Evolutionary conservation across 2,888 invertebrate species (phyloP).

Genomic region (Melikaiella ostensackeni): DNA sequence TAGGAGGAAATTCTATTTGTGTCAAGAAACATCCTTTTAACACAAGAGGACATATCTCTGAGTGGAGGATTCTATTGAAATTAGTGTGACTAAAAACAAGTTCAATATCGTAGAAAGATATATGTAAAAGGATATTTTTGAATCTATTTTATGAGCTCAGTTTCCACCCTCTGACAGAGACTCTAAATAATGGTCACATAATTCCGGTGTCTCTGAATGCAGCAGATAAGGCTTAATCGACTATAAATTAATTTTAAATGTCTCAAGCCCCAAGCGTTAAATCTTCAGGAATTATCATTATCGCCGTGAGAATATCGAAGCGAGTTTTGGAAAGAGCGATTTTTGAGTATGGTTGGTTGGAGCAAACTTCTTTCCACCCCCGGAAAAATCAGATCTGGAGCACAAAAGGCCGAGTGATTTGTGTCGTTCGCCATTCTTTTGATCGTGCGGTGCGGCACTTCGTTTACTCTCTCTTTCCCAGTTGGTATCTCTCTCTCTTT

Average conservation of each 20-base stretch:
- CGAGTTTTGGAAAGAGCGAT: slow-evolving; percentile 6
- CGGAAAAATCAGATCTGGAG: slow-evolving; percentile 59
- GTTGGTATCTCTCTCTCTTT: slow-evolving; percentile 49
- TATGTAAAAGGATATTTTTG: no score
- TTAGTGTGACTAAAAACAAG: background rate
- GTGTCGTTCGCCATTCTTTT: slow-evolving; percentile 74
- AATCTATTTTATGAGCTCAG: background rate
- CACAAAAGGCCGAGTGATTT: slow-evolving; percentile 74
- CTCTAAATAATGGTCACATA: slow-evolving; percentile 22
- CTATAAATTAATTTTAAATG: slow-evolving; percentile 36
- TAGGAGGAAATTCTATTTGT: no score
- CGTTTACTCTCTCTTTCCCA: slow-evolving; percentile 37
- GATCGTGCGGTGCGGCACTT: slow-evolving; percentile 51
- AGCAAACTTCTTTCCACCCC: slow-evolving; percentile 42
- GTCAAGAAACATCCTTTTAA: no score
- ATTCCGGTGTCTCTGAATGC: slow-evolving; percentile 29
- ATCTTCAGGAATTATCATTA: slow-evolving; percentile 36
- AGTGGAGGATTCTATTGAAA: background rate
- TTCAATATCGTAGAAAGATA: no score
- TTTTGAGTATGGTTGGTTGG: slow-evolving; percentile 15
- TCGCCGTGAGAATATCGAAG: slow-evolving; percentile 38
- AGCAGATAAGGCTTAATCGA: slow-evolving; percentile 27
- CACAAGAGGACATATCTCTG: no score
- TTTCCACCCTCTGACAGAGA: background rate
- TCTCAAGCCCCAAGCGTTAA: slow-evolving; percentile 29